Base-by-base conservation (phyloP, 2,888 invertebrate species). In the Limnephilus lunatus region DNA sequence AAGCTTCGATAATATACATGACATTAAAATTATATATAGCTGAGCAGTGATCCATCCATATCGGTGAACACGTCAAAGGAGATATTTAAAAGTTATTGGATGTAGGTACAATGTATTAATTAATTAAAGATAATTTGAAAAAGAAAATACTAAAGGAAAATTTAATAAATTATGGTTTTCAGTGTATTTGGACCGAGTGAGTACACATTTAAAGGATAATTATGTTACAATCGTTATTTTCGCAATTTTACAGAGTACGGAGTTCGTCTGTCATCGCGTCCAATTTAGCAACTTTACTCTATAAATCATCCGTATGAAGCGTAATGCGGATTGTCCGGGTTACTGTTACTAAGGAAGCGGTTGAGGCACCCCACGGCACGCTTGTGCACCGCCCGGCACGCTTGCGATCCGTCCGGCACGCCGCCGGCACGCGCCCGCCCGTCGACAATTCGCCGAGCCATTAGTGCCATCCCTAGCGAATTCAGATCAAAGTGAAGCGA, bases 401-500 rank as follows among this genome's bases (percentile, higher is more conserved):
- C 89, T 80, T 81, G 39, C 53, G 44, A 80, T 89, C 48, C 91
- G 92, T 89, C 90, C 89, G 44, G 68, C 92, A 85, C 92, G 92
- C 91, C 91, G 30, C 89, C 14, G 81, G 25, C 91, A 83, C 82
- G 91, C 44, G 91, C 48, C 68, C 68, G 68, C 68, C 68, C 68
- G 68, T 68, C 68, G 31, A 30, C 90, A 82, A 92, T 90, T 91
- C 92, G 92, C 32, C 48, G 81, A 80, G 92, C 92, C 92, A 92
- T 92, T 92, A 92, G 92, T 81, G 81, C 32, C 48, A 15, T 81
- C 92, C 92, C 81, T 81, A 81, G 81, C 81, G 90, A 82, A 80
- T 82, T 44, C 86, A 32, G 90, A 90, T 92, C 92, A 90, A 86
- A 88, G 82, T 86, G 83, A 35, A 48, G 88, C 91, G 82, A 90